Base-by-base conservation (phyloP, 1,140 invertebrate genomes). In the Zaprionus nigranus region DNA sequence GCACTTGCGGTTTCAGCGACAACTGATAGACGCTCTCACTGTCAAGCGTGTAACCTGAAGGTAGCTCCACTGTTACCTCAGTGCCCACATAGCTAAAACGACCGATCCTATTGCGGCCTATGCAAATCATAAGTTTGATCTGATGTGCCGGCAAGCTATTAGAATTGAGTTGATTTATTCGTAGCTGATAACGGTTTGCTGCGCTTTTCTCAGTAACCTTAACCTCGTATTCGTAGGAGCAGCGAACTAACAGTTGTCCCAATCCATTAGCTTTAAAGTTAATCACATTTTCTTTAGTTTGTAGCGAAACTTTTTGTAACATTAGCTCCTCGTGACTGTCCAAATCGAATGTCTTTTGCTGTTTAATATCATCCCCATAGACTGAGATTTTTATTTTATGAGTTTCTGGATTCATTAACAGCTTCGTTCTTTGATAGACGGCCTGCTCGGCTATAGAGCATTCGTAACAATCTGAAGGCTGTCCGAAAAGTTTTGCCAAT, bases 371-470 rank as follows among this genome's bases (percentile, higher is more conserved):
- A 5, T 59, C 30, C 7, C 9, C 20, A 36, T 34, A 71, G 1
- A 65, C n/a, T 6, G 53, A 40, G 17, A 65, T 15, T 5, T 2
- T 22, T 11, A 65, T 9, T 5, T 15, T 6, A 3, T 6, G 15
- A 17, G 40, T 7, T 46, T 17, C 20, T n/a, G 26, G 34, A 20
- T 15, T 3, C 17, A 17, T 30, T 3, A 2, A 12, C 2, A 9
- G 1, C 9, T 5, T 12, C 2, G 24, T n/a, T 7, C 20, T 56
- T 2, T 20, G 28, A 15, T 28, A 78, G 22, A 77, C 22, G 2
- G 75, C 75, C 15, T 46, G 22, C 15, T 51, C 15, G 9, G 78
- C 78, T 15, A 78, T 2, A 12, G 59, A 54, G 26, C 56, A 68
- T 26, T 80, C 78, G 43, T 61, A 80, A 56, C 60, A 71, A 1